Conservation (phyloP, 2,888 invertebrate genomes). For the Merodon equestris region DNA sequence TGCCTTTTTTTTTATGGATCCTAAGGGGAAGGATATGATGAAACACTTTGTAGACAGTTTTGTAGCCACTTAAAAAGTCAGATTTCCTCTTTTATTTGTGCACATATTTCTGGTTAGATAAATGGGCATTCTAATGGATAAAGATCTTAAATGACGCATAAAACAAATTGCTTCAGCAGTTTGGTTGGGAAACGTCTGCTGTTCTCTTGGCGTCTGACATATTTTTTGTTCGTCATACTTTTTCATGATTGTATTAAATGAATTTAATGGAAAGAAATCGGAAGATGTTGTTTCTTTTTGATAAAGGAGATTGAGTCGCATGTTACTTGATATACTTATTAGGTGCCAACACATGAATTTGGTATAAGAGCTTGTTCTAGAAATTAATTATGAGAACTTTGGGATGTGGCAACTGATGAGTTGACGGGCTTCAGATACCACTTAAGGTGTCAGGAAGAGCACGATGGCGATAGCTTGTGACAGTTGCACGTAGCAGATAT, state of each 20-base stretch:
- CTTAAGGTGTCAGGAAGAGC: no score
- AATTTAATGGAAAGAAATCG: not conserved
- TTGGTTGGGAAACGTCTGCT: not conserved
- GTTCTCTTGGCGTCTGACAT: not conserved
- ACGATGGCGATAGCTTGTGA: no score
- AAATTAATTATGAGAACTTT: no score
- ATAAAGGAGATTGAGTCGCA: no score
- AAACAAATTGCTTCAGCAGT: conserved; percentile 35
- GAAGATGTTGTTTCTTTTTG: no score
- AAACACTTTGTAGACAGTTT: conserved; percentile 42
- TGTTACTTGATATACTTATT: no score
- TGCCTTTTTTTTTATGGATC: conserved; percentile 30
- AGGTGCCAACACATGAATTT: no score
- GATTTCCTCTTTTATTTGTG: conserved; percentile 27
- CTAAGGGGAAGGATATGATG: conserved; percentile 18
- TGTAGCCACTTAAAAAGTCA: conserved; percentile 50
- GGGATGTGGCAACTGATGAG: no score
- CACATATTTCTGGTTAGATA: conserved; percentile 38
- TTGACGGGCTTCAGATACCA: no score
- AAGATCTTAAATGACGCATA: conserved; percentile 46
- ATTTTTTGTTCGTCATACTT: not conserved
- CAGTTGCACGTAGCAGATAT: no score
- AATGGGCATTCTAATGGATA: conserved; percentile 47
- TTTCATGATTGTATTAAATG: not conserved
- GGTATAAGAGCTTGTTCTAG: no score